Percentiles rank a stretch among this genome's conserved stretches.
These are phyloP conservation scores for Microhierax caerulescens DNA, from an alignment of 2,797 vertebrate genomes.

Conservation along the genomic window DNA sequence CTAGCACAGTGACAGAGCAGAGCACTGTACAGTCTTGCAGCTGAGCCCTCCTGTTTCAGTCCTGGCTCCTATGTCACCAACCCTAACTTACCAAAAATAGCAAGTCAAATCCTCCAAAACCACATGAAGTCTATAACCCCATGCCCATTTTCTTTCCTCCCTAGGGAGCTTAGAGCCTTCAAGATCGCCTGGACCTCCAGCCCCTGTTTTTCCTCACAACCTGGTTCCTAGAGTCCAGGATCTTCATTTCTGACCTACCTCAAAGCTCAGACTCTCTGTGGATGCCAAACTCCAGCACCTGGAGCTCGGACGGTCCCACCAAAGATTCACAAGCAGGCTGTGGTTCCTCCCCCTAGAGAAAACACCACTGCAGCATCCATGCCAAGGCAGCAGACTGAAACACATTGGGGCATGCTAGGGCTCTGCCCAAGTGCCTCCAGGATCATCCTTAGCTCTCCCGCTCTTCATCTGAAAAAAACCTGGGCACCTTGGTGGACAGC, in stretches of 20 bases:
- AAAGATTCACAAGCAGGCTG: not conserved
- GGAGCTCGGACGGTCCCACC: not conserved
- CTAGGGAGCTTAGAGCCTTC: not conserved
- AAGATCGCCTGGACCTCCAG: not conserved
- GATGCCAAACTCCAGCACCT: not conserved
- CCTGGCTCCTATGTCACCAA: not conserved
- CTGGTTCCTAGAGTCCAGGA: not conserved
- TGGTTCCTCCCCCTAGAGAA: not conserved
- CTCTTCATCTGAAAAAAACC: not conserved
- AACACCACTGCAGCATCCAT: not conserved
- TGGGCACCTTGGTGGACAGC: not conserved
- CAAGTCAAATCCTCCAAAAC: not conserved
- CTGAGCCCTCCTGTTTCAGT: not conserved
- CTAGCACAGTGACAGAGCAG: not conserved
- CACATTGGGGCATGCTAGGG: not conserved
- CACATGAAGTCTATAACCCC: not conserved
- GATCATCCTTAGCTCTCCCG: not conserved
- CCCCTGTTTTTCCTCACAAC: not conserved
- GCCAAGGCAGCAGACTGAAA: not conserved
- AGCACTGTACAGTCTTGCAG: not conserved
- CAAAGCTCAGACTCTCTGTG: not conserved
- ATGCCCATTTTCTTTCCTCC: not conserved
- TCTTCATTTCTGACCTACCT: not conserved
- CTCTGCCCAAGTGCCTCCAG: not conserved
- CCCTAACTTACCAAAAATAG: not conserved